A percentile compares a stretch with the other conserved stretches of the same genome.
These are phyloP conservation scores for Sarcoramphus papa DNA, from an alignment of 2,797 vertebrate species.

Conservation along the genomic window DNA sequence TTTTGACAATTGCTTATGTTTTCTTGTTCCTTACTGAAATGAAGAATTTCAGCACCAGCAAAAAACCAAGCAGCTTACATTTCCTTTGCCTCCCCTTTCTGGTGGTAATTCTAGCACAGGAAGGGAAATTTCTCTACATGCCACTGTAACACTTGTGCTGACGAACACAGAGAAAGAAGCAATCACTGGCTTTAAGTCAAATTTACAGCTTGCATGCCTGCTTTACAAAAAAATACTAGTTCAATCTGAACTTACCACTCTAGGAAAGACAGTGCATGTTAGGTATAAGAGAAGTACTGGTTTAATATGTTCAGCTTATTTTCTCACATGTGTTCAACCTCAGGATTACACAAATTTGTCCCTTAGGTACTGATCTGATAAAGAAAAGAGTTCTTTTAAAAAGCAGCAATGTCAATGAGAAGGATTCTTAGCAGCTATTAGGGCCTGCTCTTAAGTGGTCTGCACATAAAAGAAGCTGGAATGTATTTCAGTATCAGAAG, in stretches of 20 bases:
- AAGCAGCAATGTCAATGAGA: neutral
- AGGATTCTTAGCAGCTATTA: neutral
- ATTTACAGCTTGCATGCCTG: neutral
- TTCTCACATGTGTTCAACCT: neutral
- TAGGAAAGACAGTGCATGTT: neutral
- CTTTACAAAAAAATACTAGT: too few species aligned
- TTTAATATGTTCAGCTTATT: neutral
- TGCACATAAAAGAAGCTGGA: neutral
- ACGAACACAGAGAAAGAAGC: neutral
- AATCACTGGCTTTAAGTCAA: neutral
- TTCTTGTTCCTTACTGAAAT: neutral
- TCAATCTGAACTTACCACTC: neutral
- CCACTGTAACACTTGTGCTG: neutral
- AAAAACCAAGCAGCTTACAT: neutral
- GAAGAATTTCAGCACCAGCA: neutral
- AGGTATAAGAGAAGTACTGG: neutral
- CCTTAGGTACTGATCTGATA: neutral
- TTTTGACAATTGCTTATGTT: neutral
- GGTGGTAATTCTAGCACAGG: neutral
- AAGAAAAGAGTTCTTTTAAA: neutral
- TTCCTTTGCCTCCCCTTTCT: neutral
- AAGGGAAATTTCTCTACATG: neutral
- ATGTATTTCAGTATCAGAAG: neutral
- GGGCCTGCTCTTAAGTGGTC: neutral
- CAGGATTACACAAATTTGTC: neutral